Evolutionary conservation across 2,113 vertebrate genomes (phyloP), one percentile per base, ranked within the genome.

Genomic region (Grus americana): DNA sequence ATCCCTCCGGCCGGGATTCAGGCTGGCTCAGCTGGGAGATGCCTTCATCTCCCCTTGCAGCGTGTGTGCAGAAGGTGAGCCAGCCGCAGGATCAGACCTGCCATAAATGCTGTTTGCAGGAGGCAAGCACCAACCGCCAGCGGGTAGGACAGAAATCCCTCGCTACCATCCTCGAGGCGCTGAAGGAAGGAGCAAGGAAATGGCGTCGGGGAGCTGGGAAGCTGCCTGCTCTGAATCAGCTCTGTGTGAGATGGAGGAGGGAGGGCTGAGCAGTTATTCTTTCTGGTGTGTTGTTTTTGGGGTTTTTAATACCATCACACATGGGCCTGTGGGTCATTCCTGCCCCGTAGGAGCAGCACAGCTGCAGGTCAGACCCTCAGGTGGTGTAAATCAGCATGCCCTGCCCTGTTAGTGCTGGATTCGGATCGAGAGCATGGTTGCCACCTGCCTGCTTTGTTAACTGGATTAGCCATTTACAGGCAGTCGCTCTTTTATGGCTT

Each of bases 401-500:
- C 44, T 24, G 54, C 38, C 4, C 0, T 15, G 21, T 15, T 61
- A 70, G 26, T 0, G 8, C 86, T 63, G 2, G 0, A 4, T 63
- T 13, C 7, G 12, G 50, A 12, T 20, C 2, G 6, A 30, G 58
- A 71, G 47, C 10, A 1, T 36, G 58, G 54, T 40, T 94, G 68
- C 89, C 93, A 92, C 95, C 93, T 46, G 82, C 93, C 75, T 90
- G n/a, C 74, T 79, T 82, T 76, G 2, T 38, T 90, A 95, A 92
- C 93, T 83, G 63, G 68, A 68, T 97, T 92, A 96, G 90, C 93
- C 88, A 86, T 50, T 84, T 70, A 19, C 73, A 88, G 84, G 94
- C 94, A 32, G 63, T 72, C 23, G 11, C 91, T 88, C 79, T 97
- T 97, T 97, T 87, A 95, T 81, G 78, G 93, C 80, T 71, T 62